These are phyloP conservation scores for Beris chalybata DNA, from an alignment of 2,888 invertebrate species.

Conservation along the genomic window DNA sequence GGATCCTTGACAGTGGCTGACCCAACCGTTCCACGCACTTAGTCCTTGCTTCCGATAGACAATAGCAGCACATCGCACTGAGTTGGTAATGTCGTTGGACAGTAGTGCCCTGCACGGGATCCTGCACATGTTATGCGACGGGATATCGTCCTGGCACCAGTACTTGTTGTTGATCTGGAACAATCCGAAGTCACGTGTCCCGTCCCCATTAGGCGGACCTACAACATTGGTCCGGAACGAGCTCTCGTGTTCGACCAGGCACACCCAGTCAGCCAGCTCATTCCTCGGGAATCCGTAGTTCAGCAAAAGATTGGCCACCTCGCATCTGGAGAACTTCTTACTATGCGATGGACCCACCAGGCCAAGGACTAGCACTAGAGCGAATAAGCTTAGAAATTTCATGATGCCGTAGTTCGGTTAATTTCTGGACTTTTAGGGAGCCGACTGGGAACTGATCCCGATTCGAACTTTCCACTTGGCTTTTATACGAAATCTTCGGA, in stretches of 20 bases:
- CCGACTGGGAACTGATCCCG: conserved; percentile 10
- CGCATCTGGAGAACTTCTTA: conserved; percentile 44
- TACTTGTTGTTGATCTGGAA: conserved; percentile 55
- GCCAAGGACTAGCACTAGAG: background rate
- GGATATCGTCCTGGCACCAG: conserved; percentile 50
- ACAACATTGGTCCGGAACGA: conserved; percentile 56
- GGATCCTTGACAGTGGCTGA: conserved; percentile 44
- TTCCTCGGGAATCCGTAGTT: conserved; percentile 47
- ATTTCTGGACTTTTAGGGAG: background rate
- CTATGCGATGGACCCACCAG: background rate
- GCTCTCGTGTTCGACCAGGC: conserved; percentile 60
- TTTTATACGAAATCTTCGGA: conserved; percentile 11
- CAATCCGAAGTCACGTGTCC: conserved; percentile 55
- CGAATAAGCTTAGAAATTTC: background rate
- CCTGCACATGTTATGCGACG: conserved; percentile 49
- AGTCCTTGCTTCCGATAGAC: conserved; percentile 52
- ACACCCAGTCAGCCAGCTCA: conserved; percentile 56
- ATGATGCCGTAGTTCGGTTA: background rate
- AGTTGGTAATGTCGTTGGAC: conserved; percentile 48
- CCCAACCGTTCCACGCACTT: conserved; percentile 53
- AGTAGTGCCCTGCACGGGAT: conserved; percentile 49
- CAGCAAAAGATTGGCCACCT: conserved; percentile 46
- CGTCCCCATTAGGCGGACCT: conserved; percentile 58
- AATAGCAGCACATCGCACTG: conserved; percentile 49
- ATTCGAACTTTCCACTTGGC: background rate